A percentile compares a stretch with the other conserved stretches of the same genome.
Conservation (phyloP, 2,113 vertebrate species). For the Ursus arctos region DNA sequence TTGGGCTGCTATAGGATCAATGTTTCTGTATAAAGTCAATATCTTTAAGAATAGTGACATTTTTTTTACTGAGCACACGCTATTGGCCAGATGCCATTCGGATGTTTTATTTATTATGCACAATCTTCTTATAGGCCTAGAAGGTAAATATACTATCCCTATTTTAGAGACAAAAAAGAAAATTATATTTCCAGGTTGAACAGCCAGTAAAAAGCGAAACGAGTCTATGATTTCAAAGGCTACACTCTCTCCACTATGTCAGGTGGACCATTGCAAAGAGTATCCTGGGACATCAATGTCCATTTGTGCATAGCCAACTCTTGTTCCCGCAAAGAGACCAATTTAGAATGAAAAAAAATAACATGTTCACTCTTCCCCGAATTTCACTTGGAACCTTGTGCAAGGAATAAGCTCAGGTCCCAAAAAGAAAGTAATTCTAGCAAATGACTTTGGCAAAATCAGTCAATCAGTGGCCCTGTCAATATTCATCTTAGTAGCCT, state of each 20-base stretch:
- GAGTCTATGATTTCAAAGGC: not conserved
- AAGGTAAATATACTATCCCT: not conserved
- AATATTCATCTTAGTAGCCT: conserved; percentile 14
- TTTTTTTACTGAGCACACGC: not conserved
- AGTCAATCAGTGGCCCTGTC: not conserved
- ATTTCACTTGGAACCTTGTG: not conserved
- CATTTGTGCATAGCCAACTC: not conserved
- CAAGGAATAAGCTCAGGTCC: not conserved
- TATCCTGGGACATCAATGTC: not conserved
- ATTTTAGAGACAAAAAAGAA: not conserved
- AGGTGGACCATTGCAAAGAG: not conserved
- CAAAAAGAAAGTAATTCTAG: conserved; percentile 16
- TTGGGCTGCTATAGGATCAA: not conserved
- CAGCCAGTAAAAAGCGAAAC: not conserved
- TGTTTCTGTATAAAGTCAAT: not conserved
- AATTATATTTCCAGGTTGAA: not conserved
- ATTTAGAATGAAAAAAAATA: not conserved
- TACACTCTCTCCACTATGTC: not conserved
- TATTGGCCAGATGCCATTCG: not conserved
- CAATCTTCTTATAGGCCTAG: not conserved
- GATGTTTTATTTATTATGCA: not conserved
- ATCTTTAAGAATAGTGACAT: not conserved
- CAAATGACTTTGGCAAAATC: conserved; percentile 22
- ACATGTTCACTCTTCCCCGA: not conserved
- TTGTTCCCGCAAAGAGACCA: not conserved